Conservation (phyloP, 2,797 vertebrate genomes). For the Gallinago solitaria region DNA sequence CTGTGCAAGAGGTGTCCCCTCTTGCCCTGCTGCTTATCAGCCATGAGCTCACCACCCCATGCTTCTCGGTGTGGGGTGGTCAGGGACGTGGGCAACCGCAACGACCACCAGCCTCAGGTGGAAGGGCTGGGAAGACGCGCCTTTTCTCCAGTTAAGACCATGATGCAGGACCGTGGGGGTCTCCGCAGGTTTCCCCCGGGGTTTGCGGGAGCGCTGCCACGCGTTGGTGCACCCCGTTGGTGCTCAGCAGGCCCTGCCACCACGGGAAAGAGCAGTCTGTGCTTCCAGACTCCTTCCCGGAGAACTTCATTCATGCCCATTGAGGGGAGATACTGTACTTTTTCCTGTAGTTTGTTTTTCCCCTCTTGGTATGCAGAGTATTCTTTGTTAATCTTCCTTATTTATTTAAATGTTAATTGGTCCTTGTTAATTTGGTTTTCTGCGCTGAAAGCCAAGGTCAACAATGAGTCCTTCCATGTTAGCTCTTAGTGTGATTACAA, state of each 20-base stretch:
- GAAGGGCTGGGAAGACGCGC: not conserved
- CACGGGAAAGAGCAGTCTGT: not conserved
- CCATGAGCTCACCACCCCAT: fast-evolving
- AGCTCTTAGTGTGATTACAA: constrained; percentile 56
- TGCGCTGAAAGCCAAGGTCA: constrained; percentile 62
- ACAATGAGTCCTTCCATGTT: constrained; percentile 33
- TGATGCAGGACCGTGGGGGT: not conserved
- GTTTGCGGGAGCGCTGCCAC: not conserved
- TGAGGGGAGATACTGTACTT: not conserved
- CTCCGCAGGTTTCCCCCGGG: not conserved
- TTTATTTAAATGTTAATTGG: constrained; percentile 75
- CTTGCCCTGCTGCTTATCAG: not conserved
- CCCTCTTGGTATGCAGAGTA: constrained; percentile 44
- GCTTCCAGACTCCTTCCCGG: not conserved
- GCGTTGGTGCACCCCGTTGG: not conserved
- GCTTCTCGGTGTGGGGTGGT: not conserved
- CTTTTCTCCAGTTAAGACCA: not conserved
- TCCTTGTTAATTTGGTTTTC: constrained; percentile 71
- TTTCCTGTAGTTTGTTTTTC: constrained; percentile 42
- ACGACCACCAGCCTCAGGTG: not conserved
- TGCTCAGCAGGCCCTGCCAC: not conserved
- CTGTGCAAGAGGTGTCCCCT: not conserved
- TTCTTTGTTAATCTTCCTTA: constrained; percentile 54
- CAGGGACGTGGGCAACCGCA: fast-evolving
- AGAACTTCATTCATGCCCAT: not conserved